Conservation (phyloP, 2,888 invertebrate genomes). For the Agonopterix heracliana region DNA sequence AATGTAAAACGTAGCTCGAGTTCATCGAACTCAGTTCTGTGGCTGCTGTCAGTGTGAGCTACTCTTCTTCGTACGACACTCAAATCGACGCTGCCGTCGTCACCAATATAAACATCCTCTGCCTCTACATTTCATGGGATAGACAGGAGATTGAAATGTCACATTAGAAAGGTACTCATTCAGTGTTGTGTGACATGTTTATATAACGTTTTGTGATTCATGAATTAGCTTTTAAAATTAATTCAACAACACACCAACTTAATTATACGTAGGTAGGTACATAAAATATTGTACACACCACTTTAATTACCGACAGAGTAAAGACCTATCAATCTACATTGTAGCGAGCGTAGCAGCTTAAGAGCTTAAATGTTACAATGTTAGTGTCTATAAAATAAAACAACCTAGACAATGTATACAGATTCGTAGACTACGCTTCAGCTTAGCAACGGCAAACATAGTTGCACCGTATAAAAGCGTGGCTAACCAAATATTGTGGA, state of each 20-base stretch:
- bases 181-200: no score
- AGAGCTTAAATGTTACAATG: no score
- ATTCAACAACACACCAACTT: no score
- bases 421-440: neutral
- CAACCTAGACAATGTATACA: no score
- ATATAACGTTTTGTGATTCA: no score
- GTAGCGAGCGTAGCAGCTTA: no score
- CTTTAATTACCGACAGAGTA: no score
- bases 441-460: neutral
- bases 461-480: neutral
- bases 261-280: no score
- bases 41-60: conserved; percentile 49
- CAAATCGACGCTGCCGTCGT: conserved; percentile 48
- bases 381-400: no score
- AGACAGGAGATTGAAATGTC: conserved; percentile 4
- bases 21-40: conserved; percentile 54
- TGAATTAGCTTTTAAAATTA: no score
- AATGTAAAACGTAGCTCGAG: conserved; percentile 67
- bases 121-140: conserved; percentile 7
- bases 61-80: conserved; percentile 67
- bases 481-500: conserved; percentile 3
- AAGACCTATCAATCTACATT: no score
- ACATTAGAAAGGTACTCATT: neutral
- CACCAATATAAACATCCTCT: conserved; percentile 59
- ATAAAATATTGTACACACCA: no score